Evolutionary conservation across 92 coral and sea anemone species (phyloP).

Genomic region (Umimayanthus chanpuru): DNA sequence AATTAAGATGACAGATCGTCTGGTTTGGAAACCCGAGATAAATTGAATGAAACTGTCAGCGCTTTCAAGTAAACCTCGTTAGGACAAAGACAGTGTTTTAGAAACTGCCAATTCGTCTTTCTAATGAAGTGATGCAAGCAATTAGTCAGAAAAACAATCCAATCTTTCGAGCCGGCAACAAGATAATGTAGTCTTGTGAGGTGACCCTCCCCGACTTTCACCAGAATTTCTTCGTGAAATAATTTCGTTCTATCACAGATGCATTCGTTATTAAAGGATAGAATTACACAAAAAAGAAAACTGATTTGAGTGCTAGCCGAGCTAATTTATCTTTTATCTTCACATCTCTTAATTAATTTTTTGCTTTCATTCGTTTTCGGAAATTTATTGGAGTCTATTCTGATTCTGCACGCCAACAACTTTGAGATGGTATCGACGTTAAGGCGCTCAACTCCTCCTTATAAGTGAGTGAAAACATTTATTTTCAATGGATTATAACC

Average conservation of each 20-base stretch:
- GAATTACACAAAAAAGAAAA: constrained; percentile 33
- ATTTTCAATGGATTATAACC: neutral
- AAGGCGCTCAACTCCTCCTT: neutral
- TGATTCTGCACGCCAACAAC: constrained; percentile 27
- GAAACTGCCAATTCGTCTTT: constrained; percentile 86
- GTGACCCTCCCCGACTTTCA: neutral
- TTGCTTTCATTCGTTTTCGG: constrained; percentile 49
- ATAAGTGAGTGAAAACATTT: neutral
- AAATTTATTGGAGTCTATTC: neutral
- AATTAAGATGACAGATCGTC: constrained; percentile 87
- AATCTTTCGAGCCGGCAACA: constrained; percentile 41
- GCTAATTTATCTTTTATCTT: constrained; percentile 35
- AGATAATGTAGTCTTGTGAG: neutral
- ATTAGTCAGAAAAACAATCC: constrained; percentile 64
- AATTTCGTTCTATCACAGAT: neutral
- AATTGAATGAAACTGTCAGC: constrained; percentile 88
- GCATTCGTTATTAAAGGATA: constrained; percentile 21
- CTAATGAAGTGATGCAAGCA: constrained; percentile 62
- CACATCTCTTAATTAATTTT: constrained; percentile 85
- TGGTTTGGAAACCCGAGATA: constrained; percentile 73
- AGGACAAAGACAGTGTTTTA: constrained; percentile 93
- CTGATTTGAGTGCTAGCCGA: constrained; percentile 23
- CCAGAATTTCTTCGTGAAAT: neutral
- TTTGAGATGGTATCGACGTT: neutral
- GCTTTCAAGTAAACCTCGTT: constrained; percentile 88